These are phyloP conservation scores for Crenuchus spilurus DNA, from an alignment of 2,797 vertebrate species.

Conservation along the genomic window DNA sequence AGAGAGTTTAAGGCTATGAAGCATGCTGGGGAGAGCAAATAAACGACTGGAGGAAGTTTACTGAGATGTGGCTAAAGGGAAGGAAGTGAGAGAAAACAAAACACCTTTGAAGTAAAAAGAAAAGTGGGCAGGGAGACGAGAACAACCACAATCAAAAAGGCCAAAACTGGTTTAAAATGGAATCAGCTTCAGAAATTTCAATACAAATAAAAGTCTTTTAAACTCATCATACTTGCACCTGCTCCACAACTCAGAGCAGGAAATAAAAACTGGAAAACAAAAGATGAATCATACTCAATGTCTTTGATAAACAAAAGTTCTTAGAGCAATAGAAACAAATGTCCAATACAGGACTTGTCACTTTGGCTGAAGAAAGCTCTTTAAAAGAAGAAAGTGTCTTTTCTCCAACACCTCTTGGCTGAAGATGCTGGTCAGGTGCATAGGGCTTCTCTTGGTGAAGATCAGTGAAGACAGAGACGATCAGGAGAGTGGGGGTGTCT, in stretches of 20 bases:
- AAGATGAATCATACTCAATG: too few relatives aligned
- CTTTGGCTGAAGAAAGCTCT: slow-evolving; percentile 77
- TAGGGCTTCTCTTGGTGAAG: slow-evolving; percentile 9
- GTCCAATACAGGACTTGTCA: slow-evolving; percentile 53
- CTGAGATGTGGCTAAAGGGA: slow-evolving; percentile 44
- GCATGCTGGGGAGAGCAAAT: slow-evolving; percentile 45
- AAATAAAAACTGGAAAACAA: too few relatives aligned
- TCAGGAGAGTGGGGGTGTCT: slow-evolving; percentile 65
- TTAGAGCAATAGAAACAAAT: slow-evolving; percentile 24
- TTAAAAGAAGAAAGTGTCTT: slow-evolving; percentile 30
- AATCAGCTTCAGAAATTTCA: slow-evolving; percentile 5
- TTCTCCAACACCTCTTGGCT: slow-evolving; percentile 35
- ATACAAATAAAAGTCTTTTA: slow-evolving; percentile 13
- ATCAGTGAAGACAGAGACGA: slow-evolving; percentile 1
- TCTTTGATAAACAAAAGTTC: too few relatives aligned
- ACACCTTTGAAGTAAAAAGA: slow-evolving; percentile 8
- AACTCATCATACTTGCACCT: neutral
- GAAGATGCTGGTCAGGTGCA: slow-evolving; percentile 39
- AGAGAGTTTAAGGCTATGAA: slow-evolving; percentile 64
- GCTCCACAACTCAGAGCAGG: neutral
- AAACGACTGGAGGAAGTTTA: slow-evolving; percentile 47
- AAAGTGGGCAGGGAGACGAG: slow-evolving; percentile 32
- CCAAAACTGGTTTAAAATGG: slow-evolving; percentile 30
- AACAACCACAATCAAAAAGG: slow-evolving; percentile 58
- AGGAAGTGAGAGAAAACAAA: slow-evolving; percentile 2